Conservation (phyloP, 1,140 invertebrate genomes). For the Ooceraea biroi region DNA sequence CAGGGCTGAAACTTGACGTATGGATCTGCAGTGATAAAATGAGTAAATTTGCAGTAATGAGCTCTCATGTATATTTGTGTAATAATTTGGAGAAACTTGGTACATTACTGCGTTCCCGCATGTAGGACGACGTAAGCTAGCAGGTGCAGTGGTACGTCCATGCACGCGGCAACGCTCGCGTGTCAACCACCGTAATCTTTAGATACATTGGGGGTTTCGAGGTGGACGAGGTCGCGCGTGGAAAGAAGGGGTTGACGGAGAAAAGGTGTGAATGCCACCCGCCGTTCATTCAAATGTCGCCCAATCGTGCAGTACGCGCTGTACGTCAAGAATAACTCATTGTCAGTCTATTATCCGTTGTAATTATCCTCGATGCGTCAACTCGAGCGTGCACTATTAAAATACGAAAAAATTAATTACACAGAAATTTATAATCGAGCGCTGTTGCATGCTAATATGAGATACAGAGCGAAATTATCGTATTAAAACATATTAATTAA, state of each 20-base stretch:
- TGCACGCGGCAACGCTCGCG: conserved; percentile 42
- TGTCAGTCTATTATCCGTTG: not conserved
- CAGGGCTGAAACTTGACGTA: not conserved
- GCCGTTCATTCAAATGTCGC: conserved; percentile 74
- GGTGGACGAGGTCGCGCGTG: conserved; percentile 49
- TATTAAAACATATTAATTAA: not conserved
- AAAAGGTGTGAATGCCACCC: conserved; percentile 72
- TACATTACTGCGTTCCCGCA: not conserved
- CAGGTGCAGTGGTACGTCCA: not conserved
- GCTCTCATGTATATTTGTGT: not conserved
- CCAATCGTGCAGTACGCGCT: conserved; percentile 63
- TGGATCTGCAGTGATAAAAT: too few relatives aligned
- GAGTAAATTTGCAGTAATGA: not conserved
- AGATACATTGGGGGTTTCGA: conserved; percentile 47
- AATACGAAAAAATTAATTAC: not conserved
- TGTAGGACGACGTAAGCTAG: not conserved
- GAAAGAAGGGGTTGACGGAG: conserved; percentile 66
- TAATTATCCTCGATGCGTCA: not conserved
- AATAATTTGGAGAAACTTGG: not conserved
- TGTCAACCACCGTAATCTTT: conserved; percentile 66
- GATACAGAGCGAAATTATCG: not conserved
- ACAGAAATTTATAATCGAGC: too few relatives aligned
- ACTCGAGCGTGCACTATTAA: not conserved
- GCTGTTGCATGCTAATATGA: not conserved
- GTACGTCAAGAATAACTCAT: conserved; percentile 27